These are phyloP conservation scores for Spodoptera picta DNA, from an alignment of 2,888 invertebrate genomes.

Conservation along the genomic window DNA sequence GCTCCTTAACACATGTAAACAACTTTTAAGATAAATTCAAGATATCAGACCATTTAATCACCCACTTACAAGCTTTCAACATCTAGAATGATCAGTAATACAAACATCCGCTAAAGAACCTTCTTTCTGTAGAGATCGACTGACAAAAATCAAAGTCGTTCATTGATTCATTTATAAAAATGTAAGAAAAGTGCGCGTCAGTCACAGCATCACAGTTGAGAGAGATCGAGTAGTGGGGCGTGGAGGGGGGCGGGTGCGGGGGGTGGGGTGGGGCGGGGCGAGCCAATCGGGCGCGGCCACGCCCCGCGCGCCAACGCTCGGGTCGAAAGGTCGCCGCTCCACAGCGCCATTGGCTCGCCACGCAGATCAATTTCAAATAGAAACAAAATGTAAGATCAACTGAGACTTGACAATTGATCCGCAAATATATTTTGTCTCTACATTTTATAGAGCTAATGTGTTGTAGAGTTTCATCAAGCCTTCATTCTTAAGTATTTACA, in stretches of 20 bases:
- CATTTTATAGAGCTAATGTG: not conserved
- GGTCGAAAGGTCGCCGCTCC: conserved; percentile 82
- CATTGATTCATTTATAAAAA: conserved; percentile 35
- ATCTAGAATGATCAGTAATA: too few relatives aligned
- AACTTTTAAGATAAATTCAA: too few relatives aligned
- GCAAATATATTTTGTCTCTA: conserved; percentile 9
- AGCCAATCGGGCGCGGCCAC: conserved; percentile 85
- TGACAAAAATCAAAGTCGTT: conserved; percentile 19
- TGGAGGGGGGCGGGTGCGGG: conserved; percentile 70
- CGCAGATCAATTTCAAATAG: conserved; percentile 55
- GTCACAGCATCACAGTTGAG: conserved; percentile 59
- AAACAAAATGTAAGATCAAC: conserved; percentile 25
- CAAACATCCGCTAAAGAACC: too few relatives aligned
- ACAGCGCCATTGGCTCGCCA: conserved; percentile 74
- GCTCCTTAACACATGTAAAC: too few relatives aligned
- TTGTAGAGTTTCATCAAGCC: too few relatives aligned
- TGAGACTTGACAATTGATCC: conserved; percentile 11
- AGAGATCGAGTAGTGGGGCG: conserved; percentile 65
- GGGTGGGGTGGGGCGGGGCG: conserved; percentile 66
- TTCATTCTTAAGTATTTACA: too few relatives aligned
- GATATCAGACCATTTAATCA: too few relatives aligned
- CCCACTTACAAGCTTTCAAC: too few relatives aligned
- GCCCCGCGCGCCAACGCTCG: conserved; percentile 79
- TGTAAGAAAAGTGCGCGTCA: conserved; percentile 54
- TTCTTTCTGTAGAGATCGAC: too few relatives aligned